These are phyloP conservation scores for Dasyornis broadbenti DNA, from an alignment of 2,113 vertebrate species.

Conservation along the genomic window DNA sequence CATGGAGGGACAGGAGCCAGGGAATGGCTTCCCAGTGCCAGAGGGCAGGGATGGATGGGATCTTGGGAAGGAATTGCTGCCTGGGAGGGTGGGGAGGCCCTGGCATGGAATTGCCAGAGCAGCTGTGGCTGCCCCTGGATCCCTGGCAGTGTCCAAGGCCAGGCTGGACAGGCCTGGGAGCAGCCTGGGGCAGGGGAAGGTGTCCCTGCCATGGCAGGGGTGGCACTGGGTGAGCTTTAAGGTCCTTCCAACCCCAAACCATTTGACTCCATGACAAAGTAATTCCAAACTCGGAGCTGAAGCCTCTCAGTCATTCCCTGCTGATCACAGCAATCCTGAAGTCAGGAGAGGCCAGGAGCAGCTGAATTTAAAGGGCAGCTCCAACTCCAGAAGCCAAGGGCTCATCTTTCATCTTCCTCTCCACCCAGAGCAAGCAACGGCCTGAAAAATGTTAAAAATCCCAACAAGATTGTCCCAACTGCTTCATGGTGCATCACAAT, in stretches of 20 bases:
- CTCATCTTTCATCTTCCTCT: slow-evolving; percentile 14
- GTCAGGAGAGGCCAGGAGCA: not conserved
- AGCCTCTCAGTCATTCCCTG: not conserved
- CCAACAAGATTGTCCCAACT: not conserved
- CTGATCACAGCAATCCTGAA: not conserved
- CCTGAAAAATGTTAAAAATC: not conserved
- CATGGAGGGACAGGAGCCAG: too few species aligned
- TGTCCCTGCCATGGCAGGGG: not conserved
- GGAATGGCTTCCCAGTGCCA: too few species aligned
- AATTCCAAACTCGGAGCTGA: not conserved
- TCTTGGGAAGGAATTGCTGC: not conserved
- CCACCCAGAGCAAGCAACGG: not conserved
- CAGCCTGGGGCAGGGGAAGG: not conserved
- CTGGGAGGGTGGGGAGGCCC: too few species aligned
- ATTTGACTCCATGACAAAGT: not conserved
- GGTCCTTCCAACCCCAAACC: not conserved
- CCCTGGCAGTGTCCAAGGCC: accelerated
- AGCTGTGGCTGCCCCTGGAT: not conserved
- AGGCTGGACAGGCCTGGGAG: not conserved
- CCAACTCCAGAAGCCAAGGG: not conserved
- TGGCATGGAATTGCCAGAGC: not conserved
- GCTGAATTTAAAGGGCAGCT: not conserved
- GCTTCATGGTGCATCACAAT: not conserved
- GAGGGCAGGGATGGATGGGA: not conserved
- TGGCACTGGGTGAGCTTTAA: accelerated